Conservation (phyloP, 2,888 invertebrate species). For the Cepaea hortensis region DNA sequence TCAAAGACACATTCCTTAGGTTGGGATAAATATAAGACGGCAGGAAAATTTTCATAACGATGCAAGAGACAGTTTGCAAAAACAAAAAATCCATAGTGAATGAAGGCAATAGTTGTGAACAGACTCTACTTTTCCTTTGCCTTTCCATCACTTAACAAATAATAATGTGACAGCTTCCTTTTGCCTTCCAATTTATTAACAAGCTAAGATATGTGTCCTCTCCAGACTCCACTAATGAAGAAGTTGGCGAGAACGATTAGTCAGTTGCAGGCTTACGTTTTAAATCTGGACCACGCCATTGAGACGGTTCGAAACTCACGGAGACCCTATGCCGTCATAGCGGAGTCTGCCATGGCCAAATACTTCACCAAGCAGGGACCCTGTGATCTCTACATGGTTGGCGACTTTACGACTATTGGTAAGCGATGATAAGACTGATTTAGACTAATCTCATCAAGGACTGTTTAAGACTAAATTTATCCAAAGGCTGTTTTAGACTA, state of each 20-base stretch:
- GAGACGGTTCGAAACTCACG: conserved; percentile 53
- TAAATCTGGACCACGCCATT: conserved; percentile 54
- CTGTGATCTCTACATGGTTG: conserved; percentile 65
- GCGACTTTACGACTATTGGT: conserved; percentile 53
- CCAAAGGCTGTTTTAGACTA: background rate
- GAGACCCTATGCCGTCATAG: conserved; percentile 61
- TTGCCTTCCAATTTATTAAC: background rate
- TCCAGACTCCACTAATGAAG: conserved; percentile 32
- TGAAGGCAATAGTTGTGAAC: too few relatives aligned
- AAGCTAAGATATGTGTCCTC: background rate
- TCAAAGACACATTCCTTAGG: too few relatives aligned
- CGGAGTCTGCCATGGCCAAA: conserved; percentile 64
- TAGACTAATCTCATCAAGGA: background rate
- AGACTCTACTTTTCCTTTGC: background rate
- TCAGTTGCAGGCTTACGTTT: background rate
- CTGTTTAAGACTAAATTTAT: background rate
- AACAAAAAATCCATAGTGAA: too few relatives aligned
- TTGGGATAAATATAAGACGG: too few relatives aligned
- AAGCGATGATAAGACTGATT: background rate
- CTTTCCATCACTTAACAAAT: background rate
- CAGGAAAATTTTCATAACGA: too few relatives aligned
- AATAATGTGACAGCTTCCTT: background rate
- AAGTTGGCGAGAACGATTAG: conserved; percentile 39
- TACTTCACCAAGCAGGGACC: conserved; percentile 58
- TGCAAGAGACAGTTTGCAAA: too few relatives aligned